Percentiles rank a stretch among this genome's conserved stretches.
These are phyloP conservation scores for Bedellia somnulentella DNA, from an alignment of 2,888 invertebrate genomes.

Conservation along the genomic window DNA sequence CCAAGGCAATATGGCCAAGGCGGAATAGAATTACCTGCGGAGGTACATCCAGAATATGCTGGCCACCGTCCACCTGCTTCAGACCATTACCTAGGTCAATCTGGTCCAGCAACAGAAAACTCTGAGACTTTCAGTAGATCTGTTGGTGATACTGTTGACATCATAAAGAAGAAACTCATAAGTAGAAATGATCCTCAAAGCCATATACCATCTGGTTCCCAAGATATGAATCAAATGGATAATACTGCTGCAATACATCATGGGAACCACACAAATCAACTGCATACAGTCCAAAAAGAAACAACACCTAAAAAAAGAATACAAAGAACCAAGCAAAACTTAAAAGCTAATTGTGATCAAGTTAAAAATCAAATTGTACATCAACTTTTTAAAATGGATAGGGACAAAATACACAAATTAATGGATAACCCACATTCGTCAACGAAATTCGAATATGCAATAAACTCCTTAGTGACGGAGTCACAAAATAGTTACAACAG, in stretches of 20 bases:
- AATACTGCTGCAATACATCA: neutral
- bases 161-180: conserved; percentile 32
- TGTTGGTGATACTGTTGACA: conserved; percentile 47
- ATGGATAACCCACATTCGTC: conserved; percentile 54
- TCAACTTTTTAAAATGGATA: conserved; percentile 53
- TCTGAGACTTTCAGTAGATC: conserved; percentile 41
- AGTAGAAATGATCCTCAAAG: conserved; percentile 31
- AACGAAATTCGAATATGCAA: conserved; percentile 53
- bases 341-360: conserved; percentile 36
- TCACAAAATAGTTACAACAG: conserved; percentile 49
- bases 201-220: conserved; percentile 14
- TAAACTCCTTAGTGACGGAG: conserved; percentile 49
- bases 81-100: conserved; percentile 37
- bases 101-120: conserved; percentile 26
- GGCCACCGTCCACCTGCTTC: conserved; percentile 49
- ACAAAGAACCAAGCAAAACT: conserved; percentile 21
- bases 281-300: neutral
- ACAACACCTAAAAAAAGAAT: conserved; percentile 21
- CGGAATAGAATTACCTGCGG: too few relatives aligned
- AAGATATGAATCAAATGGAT: conserved; percentile 7
- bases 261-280: neutral
- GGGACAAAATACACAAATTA: conserved; percentile 45
- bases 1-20: too few relatives aligned
- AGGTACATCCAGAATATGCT: conserved; percentile 23
- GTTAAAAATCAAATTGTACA: conserved; percentile 52